These are phyloP conservation scores for Chloroclystis v-ata DNA, from an alignment of 2,888 invertebrate species.

Conservation along the genomic window DNA sequence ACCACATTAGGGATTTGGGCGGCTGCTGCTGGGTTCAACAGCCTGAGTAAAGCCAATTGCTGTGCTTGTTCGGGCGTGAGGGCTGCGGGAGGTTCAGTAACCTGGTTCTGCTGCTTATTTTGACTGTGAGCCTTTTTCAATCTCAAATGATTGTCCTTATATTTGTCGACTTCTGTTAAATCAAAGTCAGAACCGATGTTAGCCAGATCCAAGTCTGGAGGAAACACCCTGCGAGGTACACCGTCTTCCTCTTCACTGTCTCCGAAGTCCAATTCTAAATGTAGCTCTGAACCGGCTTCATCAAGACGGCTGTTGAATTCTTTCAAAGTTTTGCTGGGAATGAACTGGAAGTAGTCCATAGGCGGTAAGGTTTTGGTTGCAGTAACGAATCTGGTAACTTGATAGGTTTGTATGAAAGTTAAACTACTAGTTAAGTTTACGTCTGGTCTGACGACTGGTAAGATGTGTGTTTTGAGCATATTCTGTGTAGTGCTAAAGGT, in stretches of 20 bases:
- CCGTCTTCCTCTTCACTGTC: slow-evolving; percentile 83
- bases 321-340: slow-evolving; percentile 90
- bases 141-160: slow-evolving; percentile 76
- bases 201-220: slow-evolving; percentile 83
- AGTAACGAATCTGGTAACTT: slow-evolving; percentile 90
- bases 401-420: slow-evolving; percentile 93
- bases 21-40: slow-evolving; percentile 83
- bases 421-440: slow-evolving; percentile 85
- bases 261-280: slow-evolving; percentile 90
- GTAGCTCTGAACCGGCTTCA: slow-evolving; percentile 92
- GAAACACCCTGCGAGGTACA: slow-evolving; percentile 73
- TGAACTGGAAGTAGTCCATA: slow-evolving; percentile 90
- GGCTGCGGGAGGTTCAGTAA: slow-evolving; percentile 75
- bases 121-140: slow-evolving; percentile 70
- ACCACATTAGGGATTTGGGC: slow-evolving; percentile 83
- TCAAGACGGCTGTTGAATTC: slow-evolving; percentile 93
- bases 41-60: slow-evolving; percentile 84
- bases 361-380: slow-evolving; percentile 94
- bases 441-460: slow-evolving; percentile 85
- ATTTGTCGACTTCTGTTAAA: slow-evolving; percentile 83
- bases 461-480: slow-evolving; percentile 91
- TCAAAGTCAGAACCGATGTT: slow-evolving; percentile 85
- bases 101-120: slow-evolving; percentile 65
- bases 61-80: slow-evolving; percentile 85
- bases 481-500: slow-evolving; percentile 94